Evolutionary conservation across 2,113 vertebrate species (phyloP).

Genomic region (Mormyrus lacerda): DNA sequence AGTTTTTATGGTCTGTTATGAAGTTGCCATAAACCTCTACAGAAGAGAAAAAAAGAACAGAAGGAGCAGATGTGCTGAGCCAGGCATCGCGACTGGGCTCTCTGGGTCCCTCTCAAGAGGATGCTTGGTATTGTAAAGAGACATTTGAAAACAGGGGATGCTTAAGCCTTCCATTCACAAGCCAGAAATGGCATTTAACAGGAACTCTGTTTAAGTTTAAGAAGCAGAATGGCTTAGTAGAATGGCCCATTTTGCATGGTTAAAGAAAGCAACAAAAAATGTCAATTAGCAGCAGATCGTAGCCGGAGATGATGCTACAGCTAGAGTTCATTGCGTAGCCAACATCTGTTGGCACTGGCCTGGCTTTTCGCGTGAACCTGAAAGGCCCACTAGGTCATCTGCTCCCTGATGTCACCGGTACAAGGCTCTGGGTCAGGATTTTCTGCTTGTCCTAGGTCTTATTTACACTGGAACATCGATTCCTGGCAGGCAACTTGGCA

Average conservation of each 20-base stretch:
- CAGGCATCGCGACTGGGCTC: slow-evolving; percentile 21
- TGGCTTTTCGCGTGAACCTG: background rate
- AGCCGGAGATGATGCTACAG: background rate
- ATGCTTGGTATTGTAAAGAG: background rate
- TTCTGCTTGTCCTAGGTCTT: background rate
- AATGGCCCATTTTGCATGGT: background rate
- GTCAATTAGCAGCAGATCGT: background rate
- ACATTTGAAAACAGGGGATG: background rate
- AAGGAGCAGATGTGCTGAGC: slow-evolving; percentile 64
- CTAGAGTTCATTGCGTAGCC: background rate
- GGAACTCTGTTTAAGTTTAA: background rate
- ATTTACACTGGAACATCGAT: background rate
- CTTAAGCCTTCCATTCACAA: background rate
- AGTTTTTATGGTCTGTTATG: slow-evolving; percentile 72
- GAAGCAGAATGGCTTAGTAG: background rate
- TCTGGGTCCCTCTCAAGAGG: background rate
- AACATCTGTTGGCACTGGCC: background rate
- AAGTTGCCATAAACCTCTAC: slow-evolving; percentile 72
- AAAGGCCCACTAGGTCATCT: background rate
- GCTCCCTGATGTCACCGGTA: background rate
- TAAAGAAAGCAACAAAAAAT: background rate
- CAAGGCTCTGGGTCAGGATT: background rate
- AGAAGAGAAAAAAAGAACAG: slow-evolving; percentile 48
- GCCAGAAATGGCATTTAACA: background rate
- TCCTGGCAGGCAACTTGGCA: background rate